Base-by-base conservation (phyloP, 2,797 vertebrate species). In the Sphenodon punctatus region DNA sequence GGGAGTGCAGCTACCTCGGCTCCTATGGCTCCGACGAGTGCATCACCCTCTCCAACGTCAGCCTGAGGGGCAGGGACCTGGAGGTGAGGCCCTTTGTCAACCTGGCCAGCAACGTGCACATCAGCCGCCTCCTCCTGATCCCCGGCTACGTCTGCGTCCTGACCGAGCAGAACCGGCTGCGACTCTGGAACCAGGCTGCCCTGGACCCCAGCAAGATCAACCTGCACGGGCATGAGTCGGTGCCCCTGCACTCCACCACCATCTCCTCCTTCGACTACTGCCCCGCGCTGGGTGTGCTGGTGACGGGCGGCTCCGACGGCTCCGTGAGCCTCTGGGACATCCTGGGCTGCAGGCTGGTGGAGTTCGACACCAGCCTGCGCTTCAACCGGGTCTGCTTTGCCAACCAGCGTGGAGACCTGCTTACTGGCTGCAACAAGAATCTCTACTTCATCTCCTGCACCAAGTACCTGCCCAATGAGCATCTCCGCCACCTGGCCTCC, bases 311-410 rank as follows among this genome's bases (percentile, higher is more conserved):
- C 8, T 45, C 58, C 0, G 91, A 94, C 0, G 93, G 92, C 43
- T 84, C 81, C 2, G 77, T 93, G 30, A 88, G 92, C 42, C 20
- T 95, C 43, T 95, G 93, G 94, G 85, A 91, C 59, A 86, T 92
- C 51, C 45, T 63, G 2, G 94, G 93, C 8, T 78, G 67, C 59
- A 76, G 93, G 23, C n/a, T 94, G 84, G 89, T 90, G 42, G 91
- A 85, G 59, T 69, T 95, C 25, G 88, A 87, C 64, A 91, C 93
- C 12, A 90, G 88, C 10, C 46, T 90, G 66, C 75, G 84, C 5
- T 93, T 95, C 70, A 93, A 92, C 43, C 86, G 89, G 4, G 56
- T 94, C 23, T 95, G 94, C 81, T 95, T 95, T 34, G 91, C 90
- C 60, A 95, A 94, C 75, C 89, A 87, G 25, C 64, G 92, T 17